Percentiles rank a stretch among this genome's conserved stretches.
Conservation (phyloP, 2,797 vertebrate species). For the Alca torda region DNA sequence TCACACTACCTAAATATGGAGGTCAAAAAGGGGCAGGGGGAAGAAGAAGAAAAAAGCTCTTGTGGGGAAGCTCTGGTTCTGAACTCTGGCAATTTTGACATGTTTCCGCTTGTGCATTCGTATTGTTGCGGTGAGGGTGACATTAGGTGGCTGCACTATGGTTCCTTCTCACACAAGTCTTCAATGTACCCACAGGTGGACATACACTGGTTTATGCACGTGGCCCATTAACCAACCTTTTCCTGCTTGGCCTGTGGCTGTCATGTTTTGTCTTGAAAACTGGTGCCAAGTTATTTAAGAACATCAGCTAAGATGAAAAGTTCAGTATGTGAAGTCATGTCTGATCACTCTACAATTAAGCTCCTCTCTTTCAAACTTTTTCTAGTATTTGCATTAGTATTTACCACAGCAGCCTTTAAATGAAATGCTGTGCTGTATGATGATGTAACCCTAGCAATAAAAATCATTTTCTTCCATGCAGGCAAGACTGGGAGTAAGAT, state of each 20-base stretch:
- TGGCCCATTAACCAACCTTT: background rate
- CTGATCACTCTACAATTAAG: background rate
- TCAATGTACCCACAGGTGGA: background rate
- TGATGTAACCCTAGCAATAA: background rate
- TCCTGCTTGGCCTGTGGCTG: background rate
- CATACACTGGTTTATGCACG: background rate
- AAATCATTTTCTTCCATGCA: background rate
- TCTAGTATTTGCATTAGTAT: background rate
- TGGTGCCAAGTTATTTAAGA: background rate
- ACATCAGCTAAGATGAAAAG: background rate
- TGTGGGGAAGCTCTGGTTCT: background rate
- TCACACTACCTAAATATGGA: background rate
- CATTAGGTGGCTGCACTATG: background rate
- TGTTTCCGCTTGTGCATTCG: fast-evolving
- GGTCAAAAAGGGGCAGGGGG: background rate
- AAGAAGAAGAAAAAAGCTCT: background rate
- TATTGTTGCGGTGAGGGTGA: background rate
- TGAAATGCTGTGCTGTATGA: background rate
- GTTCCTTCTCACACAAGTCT: background rate
- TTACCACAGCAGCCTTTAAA: background rate
- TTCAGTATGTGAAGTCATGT: background rate
- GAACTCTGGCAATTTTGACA: background rate
- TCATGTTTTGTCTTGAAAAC: background rate
- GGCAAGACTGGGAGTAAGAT: background rate
- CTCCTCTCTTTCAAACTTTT: background rate